Base-by-base conservation (phyloP, 2,888 invertebrate species). In the Mesoligia furuncula region DNA sequence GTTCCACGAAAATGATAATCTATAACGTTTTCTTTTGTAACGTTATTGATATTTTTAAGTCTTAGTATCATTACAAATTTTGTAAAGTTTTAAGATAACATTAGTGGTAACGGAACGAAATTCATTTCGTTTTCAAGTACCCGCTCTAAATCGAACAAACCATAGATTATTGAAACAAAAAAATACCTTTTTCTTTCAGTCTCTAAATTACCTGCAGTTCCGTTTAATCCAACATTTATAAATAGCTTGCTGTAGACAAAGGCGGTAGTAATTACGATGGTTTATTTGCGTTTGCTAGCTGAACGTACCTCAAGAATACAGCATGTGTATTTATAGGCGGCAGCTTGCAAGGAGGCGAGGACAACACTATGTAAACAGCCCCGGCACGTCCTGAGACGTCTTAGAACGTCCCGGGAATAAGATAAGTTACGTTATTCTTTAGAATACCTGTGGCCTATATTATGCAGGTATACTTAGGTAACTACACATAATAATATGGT, bases 261-360 rank as follows among this genome's bases (percentile, higher is more conserved):
- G 11, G 24, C 78, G 62, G 71, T 72, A 65, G 78, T 85, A 85
- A 84, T 84, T 78, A 77, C 75, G 42, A 45, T 57, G 69, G 84
- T 79, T 85, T 84, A 73, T 79, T 85, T 81, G 51, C 5, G 48
- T 72, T 74, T 51, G 39, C 77, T 66, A 36, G 65, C 31, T 77
- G 42, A 70, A 36, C 48, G 64, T 72, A 85, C 65, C 73, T 77
- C 73, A 57, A 75, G 59, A 70, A 73, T 61, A 66, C 45, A 36
- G 20, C 45, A 48, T 66, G 59, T 73, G 66, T 85, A 81, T 85
- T 85, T 81, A 79, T 84, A 75, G 77, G 64, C 64, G 15, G 54
- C 73, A 73, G 59, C 72, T 51, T 73, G 45, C 68, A 79, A 73
- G 84, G 72, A 85, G 73, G 45, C 75, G 71, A 8, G 39, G n/a